Evolutionary conservation across 2,888 invertebrate species (phyloP), one percentile per base, ranked within the genome.

Genomic region (Elaeidobius kamerunicus): DNA sequence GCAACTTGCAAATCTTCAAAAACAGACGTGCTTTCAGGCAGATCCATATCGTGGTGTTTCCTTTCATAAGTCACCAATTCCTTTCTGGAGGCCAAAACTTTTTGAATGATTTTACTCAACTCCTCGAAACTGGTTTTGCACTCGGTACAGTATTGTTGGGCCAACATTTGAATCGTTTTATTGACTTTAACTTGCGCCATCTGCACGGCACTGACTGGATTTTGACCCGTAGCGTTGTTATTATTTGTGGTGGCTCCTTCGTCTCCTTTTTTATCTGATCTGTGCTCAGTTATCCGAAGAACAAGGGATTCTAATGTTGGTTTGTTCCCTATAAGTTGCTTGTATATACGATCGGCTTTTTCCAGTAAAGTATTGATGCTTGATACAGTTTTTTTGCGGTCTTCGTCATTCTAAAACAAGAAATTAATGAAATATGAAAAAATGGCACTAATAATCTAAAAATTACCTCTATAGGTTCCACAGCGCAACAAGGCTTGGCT

Each of bases 81-180:
- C 65, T 90, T 86, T 17, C 91, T 79, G 68, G 93, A 94, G 0
- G 96, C 94, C 59, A 94, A 77, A 4, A 56, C 55, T 69, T 91
- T 87, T 78, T 94, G 88, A 61, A 88, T 88, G 58, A 88, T 87
- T 73, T 88, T 88, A 67, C 88, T 94, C 1, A 98, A 79, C 68
- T 97, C 97, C 68, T 97, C 97, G 71, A 96, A 97, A 5, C 93
- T 89, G 3, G 87, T 86, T 71, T 92, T 92, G 69, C 95, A 96
- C 65, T 98, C 97, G 39, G 86, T 88, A 71, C 95, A 94, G 74
- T 97, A 97, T 69, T 92, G 91, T 71, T 94, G 93, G 2, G 96
- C 96, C 32, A 97, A 78, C 60, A 91, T 83, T 70, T 97, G 96
- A 64, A 97, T 96, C 43, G 91, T 89, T 69, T 89, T 85, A 74